A percentile compares a stretch with the other conserved stretches of the same genome.
Evolutionary conservation across 2,888 invertebrate species (phyloP).

Genomic region (Suillia variegata): DNA sequence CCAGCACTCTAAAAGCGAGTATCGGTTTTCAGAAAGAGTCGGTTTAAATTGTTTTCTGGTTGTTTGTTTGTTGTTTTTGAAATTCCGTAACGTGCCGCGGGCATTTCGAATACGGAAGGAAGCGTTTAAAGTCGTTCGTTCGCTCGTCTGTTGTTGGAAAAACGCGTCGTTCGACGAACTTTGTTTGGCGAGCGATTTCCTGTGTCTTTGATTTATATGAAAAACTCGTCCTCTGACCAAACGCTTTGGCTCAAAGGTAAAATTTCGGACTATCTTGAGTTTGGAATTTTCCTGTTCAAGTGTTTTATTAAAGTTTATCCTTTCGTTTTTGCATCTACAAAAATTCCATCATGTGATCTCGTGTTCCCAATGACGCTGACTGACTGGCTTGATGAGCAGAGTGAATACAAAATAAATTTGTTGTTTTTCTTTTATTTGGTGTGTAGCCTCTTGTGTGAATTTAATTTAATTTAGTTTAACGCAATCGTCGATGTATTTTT

Average conservation of each 20-base stretch:
- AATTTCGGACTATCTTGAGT: neutral
- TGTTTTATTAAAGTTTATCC: too few relatives aligned
- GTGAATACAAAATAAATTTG: too few relatives aligned
- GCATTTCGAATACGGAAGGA: neutral
- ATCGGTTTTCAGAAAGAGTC: slow-evolving; percentile 4
- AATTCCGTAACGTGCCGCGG: neutral
- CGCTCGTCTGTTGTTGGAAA: too few relatives aligned
- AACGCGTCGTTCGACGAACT: too few relatives aligned
- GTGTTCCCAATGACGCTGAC: neutral
- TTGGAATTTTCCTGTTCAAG: neutral
- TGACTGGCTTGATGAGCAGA: neutral
- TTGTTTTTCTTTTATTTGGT: too few relatives aligned
- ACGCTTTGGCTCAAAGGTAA: neutral
- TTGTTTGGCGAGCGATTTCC: too few relatives aligned
- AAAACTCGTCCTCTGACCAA: neutral
- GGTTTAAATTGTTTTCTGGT: neutral
- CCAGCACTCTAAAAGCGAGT: slow-evolving; percentile 28
- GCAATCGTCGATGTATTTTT: slow-evolving; percentile 30
- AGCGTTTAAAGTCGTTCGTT: neutral
- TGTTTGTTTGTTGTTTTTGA: neutral
- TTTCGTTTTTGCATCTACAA: too few relatives aligned
- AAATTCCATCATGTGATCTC: neutral
- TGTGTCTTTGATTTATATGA: neutral
- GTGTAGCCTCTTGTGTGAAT: too few relatives aligned
- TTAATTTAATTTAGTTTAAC: too few relatives aligned